Evolutionary conservation across 2,113 vertebrate species (phyloP), one percentile per base, ranked within the genome.

Genomic region (Coregonus clupeaformis): DNA sequence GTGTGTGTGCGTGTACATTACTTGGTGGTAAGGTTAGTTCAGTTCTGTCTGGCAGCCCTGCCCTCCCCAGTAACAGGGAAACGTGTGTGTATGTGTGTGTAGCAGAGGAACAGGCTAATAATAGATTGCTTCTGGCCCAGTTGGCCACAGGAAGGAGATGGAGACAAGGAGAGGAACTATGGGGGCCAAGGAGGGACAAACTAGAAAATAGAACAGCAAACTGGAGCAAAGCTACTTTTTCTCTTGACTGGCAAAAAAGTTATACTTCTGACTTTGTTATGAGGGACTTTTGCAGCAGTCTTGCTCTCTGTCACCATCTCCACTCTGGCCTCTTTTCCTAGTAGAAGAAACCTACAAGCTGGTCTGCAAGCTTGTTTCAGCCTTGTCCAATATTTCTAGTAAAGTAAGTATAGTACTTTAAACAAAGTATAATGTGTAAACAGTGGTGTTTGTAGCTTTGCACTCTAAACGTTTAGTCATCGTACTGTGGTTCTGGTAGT

Each of bases 91-190:
- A 6, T 49, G 47, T 82, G 84, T 81, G 73, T 67, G 27, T 84
- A 84, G 74, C 86, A 80, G 76, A 81, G 63, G 57, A 82, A 80
- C 72, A 2, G 77, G 2, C 82, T 94, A 94, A 92, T 93, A 92
- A 92, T 93, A 94, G 91, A 86, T 89, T 82, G 82, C 90, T 92
- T 92, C 90, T 93, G 91, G 89, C 92, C 91, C 90, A 93, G 90
- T 94, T 93, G 90, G 91, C 93, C 92, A 91, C 91, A 92, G 90
- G 89, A 91, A 90, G 87, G 87, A 92, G 90, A 89, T 82, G 84
- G 84, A 91, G 89, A 87, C 86, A 85, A 89, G 86, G 77, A 90
- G 90, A 89, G 86, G 86, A 91, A 91, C 87, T 89, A 89, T 81
- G 80, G 84, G 90, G 90, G 90, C 87, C 84, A 82, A 88, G 80